These are phyloP conservation scores for Ethmia dodecea DNA, from an alignment of 2,888 invertebrate genomes.

Conservation along the genomic window DNA sequence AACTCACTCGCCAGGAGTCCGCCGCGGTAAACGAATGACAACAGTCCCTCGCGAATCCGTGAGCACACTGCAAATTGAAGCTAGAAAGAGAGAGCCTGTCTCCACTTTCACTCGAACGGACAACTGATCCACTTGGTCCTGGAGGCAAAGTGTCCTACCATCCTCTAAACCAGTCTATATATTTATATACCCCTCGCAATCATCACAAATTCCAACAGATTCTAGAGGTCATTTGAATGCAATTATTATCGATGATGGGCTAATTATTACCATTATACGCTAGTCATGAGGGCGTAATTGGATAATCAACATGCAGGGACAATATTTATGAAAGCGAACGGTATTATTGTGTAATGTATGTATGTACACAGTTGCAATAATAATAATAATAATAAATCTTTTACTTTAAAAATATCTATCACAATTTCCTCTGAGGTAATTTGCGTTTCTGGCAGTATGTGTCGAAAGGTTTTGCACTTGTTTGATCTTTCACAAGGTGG, in stretches of 20 bases:
- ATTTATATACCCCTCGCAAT: conserved; percentile 46
- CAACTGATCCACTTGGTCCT: conserved; percentile 55
- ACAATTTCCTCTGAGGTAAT: no score
- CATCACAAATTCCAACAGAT: conserved; percentile 55
- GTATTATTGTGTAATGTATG: conserved; percentile 2
- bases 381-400: no score
- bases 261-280: conserved; percentile 51
- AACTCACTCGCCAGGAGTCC: conserved; percentile 21
- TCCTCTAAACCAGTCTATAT: conserved; percentile 49
- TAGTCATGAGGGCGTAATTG: conserved; percentile 60
- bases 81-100: conserved; percentile 46
- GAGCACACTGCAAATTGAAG: conserved; percentile 25
- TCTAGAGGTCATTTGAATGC: conserved; percentile 41
- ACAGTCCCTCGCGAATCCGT: conserved; percentile 28
- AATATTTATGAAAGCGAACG: no score
- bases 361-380: no score
- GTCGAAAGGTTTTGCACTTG: no score
- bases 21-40: conserved; percentile 26
- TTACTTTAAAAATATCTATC: no score
- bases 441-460: no score
- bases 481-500: no score
- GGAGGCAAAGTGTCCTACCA: conserved; percentile 29
- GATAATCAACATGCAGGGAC: conserved; percentile 15
- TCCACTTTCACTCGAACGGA: conserved; percentile 61
- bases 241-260: conserved; percentile 55